A percentile compares a stretch with the other conserved stretches of the same genome.
Evolutionary conservation across 2,113 vertebrate species (phyloP).

Genomic region (Dipodomys merriami): DNA sequence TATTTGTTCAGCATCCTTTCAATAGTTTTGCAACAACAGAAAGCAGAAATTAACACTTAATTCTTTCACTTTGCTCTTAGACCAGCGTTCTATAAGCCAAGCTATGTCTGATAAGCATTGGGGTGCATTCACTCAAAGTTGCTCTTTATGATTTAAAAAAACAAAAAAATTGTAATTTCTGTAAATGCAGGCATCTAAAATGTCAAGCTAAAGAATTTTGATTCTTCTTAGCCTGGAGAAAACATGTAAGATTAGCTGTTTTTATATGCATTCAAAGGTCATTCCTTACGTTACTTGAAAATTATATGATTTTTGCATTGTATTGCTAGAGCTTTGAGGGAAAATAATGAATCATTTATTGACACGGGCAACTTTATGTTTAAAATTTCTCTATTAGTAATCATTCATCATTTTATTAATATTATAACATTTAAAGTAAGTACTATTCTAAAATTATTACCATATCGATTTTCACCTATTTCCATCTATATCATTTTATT

Average conservation of each 20-base stretch:
- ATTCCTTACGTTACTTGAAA: conserved; percentile 52
- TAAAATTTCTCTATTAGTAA: conserved; percentile 34
- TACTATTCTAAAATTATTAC: conserved; percentile 17
- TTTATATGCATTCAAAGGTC: conserved; percentile 48
- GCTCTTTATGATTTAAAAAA: conserved; percentile 35
- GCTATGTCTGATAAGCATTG: not conserved
- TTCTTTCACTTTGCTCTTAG: not conserved
- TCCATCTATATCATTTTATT: not conserved
- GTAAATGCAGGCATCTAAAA: conserved; percentile 13
- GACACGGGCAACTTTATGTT: not conserved
- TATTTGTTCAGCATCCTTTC: not conserved
- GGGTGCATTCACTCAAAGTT: not conserved
- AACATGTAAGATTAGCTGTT: conserved; percentile 19
- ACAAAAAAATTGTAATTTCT: not conserved
- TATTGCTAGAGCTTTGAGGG: not conserved
- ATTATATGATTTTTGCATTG: conserved; percentile 23
- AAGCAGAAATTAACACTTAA: conserved; percentile 26
- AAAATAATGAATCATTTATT: conserved; percentile 44
- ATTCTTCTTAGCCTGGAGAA: conserved; percentile 5
- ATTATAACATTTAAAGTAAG: not conserved
- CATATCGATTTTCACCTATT: conserved; percentile 15
- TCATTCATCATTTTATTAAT: conserved; percentile 19
- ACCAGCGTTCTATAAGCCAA: not conserved
- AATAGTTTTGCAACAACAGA: not conserved
- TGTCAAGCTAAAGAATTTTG: conserved; percentile 47